Conservation (phyloP, 2,888 invertebrate species). For the Morpho deidamia region DNA sequence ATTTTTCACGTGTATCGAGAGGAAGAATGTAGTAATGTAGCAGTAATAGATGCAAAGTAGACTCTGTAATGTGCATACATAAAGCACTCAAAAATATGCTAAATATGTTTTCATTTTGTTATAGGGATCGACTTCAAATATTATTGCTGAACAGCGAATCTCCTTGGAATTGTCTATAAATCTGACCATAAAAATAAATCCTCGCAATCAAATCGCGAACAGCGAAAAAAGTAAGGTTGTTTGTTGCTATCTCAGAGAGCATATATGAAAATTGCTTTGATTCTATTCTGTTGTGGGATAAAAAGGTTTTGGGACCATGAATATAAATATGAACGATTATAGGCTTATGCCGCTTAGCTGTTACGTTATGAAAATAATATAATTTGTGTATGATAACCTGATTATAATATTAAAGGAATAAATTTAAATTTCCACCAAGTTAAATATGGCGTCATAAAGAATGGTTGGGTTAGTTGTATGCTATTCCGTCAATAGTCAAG, state of each 20-base stretch:
- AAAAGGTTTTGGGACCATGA: slow-evolving; percentile 61
- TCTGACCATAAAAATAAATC: slow-evolving; percentile 75
- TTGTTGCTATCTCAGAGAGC: slow-evolving; percentile 63
- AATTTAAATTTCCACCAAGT: no score
- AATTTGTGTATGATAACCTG: not conserved
- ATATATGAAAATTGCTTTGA: slow-evolving; percentile 57
- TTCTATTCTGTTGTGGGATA: slow-evolving; percentile 60
- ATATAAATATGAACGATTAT: slow-evolving; percentile 60
- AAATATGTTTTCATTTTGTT: slow-evolving; percentile 20
- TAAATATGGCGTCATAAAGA: no score
- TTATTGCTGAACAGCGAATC: slow-evolving; percentile 46
- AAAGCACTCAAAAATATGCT: slow-evolving; percentile 11
- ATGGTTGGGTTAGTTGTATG: no score
- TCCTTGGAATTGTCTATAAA: slow-evolving; percentile 66
- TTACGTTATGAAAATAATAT: slow-evolving; percentile 10
- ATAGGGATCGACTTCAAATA: slow-evolving; percentile 19
- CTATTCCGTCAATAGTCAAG: no score
- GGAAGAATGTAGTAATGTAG: no score
- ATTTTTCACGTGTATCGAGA: no score
- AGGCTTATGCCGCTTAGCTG: slow-evolving; percentile 45
- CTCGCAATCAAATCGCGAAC: slow-evolving; percentile 71
- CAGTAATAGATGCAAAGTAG: no score
- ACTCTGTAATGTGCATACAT: not conserved
- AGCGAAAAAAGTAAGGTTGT: slow-evolving; percentile 69
- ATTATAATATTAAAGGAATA: not conserved